Evolutionary conservation across 1,140 invertebrate genomes (phyloP), one percentile per base, ranked within the genome.

Genomic region (Eciton burchellii): DNA sequence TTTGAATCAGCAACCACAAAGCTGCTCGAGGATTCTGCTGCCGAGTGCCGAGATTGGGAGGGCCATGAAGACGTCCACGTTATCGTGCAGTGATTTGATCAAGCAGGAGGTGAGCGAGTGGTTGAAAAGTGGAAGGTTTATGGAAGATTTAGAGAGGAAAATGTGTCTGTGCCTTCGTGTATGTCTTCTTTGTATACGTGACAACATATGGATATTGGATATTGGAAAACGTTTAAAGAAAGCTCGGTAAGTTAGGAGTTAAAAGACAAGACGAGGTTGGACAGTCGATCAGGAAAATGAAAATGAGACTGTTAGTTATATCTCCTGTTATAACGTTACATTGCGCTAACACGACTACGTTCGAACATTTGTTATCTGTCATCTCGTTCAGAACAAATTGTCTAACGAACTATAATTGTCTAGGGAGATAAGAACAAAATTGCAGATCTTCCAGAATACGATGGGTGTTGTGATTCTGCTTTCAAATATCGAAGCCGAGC

Each of bases 71-170:
- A 92, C 91, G 86, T 90, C 92, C 43, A 90, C 86, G 49, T 66
- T 91, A 62, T 85, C 85, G 62, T 86, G 86, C 41, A 90, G 88
- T 85, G 91, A 92, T 66, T 84, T 92, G 77, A 77, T 93, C 19
- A 92, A 92, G 59, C 90, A 90, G 66, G 92, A 93, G 92, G 93
- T 93, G 91, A 93, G 92, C 63, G 24, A 82, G 65, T 76, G 16
- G 2, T 62, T 16, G 35, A 43, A 56, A 5, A 79, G 41, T 68
- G 63, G 6, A 45, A 26, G 11, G 14, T 65, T 52, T 63, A 54
- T 19, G 14, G 49, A 16, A 21, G 14, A 14, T 35, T 76, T 52
- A 41, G 35, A 47, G 57, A n/a, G 59, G 19, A 49, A 76, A 65
- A 76, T 52, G 43, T 65, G n/a, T 26, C 4, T 1, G 14, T 76